A percentile compares a stretch with the other conserved stretches of the same genome.
phyloP scores from a whole-genome alignment of 2,888 invertebrate genomes.

The Uropetala carovei region DNA sequence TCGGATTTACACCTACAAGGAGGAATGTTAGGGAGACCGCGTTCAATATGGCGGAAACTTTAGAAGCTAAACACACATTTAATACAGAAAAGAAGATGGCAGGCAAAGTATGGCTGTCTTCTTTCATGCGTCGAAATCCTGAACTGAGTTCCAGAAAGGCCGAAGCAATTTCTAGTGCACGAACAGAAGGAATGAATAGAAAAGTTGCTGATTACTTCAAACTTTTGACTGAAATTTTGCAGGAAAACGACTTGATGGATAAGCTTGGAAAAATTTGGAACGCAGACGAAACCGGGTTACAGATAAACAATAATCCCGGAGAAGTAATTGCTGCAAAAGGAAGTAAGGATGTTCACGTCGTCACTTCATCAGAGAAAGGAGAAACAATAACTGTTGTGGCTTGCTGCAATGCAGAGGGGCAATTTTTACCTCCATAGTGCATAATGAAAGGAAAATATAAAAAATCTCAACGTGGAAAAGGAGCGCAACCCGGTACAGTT shows the following conservation, averaged over 20 bases:
- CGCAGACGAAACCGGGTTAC: conserved; percentile 68
- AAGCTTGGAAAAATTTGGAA: conserved; percentile 69
- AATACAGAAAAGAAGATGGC: conserved; percentile 69
- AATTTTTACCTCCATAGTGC: conserved; percentile 70
- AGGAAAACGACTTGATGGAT: conserved; percentile 70
- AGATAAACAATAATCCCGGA: conserved; percentile 66
- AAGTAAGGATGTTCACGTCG: conserved; percentile 67
- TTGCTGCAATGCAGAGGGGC: conserved; percentile 72
- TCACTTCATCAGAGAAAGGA: conserved; percentile 70
- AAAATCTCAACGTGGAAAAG: conserved; percentile 70
- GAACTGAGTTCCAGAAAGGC: conserved; percentile 70
- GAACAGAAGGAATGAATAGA: conserved; percentile 70
- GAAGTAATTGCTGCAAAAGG: conserved; percentile 67
- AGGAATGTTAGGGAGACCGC: no score
- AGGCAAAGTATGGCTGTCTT: conserved; percentile 70
- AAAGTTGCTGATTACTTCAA: conserved; percentile 70
- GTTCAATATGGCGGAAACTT: no score
- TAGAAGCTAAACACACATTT: no score
- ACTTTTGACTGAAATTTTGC: conserved; percentile 69
- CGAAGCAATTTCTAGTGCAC: conserved; percentile 70
- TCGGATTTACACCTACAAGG: no score
- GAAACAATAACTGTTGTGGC: conserved; percentile 72
- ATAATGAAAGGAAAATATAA: conserved; percentile 71
- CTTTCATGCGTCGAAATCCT: conserved; percentile 69
- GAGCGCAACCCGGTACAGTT: conserved; percentile 68